phyloP scores from a whole-genome alignment of 2,888 invertebrate genomes.

The Macrosiphum euphorbiae region DNA sequence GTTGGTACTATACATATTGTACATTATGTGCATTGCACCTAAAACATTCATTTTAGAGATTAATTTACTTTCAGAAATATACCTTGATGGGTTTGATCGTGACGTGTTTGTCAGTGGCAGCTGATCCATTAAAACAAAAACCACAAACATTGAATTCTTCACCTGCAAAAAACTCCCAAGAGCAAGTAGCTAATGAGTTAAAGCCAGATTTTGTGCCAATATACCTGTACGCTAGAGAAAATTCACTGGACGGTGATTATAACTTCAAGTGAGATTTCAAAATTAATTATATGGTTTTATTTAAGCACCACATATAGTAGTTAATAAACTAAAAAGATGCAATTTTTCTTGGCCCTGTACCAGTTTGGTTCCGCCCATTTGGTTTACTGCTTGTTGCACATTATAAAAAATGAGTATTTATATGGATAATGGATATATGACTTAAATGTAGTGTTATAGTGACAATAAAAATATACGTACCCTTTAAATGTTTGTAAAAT shows the following conservation, averaged over 20 bases:
- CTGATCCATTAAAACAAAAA: slow-evolving; percentile 34
- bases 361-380: not conserved
- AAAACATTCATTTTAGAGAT: not conserved
- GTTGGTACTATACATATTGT: not conserved
- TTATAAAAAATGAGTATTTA: not conserved
- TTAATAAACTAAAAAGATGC: not conserved
- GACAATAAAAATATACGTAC: not conserved
- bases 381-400: not conserved
- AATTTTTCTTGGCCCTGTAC: slow-evolving; percentile 1
- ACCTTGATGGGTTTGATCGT: slow-evolving; percentile 31
- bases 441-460: not conserved
- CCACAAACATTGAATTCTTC: not conserved
- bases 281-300: not conserved
- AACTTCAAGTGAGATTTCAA: slow-evolving; percentile 47
- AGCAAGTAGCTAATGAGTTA: slow-evolving; percentile 15
- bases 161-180: not conserved
- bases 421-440: not conserved
- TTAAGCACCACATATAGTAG: not conserved
- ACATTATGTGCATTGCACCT: not conserved
- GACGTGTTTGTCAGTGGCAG: slow-evolving; percentile 44
- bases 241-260: slow-evolving; percentile 60
- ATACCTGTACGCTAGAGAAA: slow-evolving; percentile 42
- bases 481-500: not conserved
- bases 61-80: slow-evolving; percentile 55
- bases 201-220: slow-evolving; percentile 51